Conservation (phyloP, 2,888 invertebrate genomes). For the Timandra comae region DNA sequence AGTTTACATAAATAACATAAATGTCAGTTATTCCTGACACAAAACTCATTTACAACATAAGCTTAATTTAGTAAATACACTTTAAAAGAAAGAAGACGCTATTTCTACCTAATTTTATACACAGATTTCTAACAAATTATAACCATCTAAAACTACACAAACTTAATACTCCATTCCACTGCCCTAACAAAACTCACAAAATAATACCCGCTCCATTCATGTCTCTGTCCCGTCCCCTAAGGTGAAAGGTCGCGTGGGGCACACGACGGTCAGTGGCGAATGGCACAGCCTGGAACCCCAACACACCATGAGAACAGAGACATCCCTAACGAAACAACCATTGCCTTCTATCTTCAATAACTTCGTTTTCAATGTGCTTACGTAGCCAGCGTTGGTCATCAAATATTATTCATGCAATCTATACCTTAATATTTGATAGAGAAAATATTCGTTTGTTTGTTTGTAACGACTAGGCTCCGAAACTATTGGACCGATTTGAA, state of each 20-base stretch:
- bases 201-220: slow-evolving; percentile 36
- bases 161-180: no score
- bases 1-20: no score
- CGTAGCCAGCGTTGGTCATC: slow-evolving; percentile 15
- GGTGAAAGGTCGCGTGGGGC: slow-evolving; percentile 70
- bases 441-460: background rate
- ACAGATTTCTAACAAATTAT: no score
- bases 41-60: no score
- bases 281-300: slow-evolving; percentile 62
- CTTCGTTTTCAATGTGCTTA: background rate
- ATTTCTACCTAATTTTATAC: no score
- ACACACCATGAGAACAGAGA: slow-evolving; percentile 22
- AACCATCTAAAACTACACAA: no score
- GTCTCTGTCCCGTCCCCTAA: slow-evolving; percentile 48
- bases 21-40: no score
- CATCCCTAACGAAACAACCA: slow-evolving; percentile 12
- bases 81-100: no score
- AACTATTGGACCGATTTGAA: no score
- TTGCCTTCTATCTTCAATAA: slow-evolving; percentile 4
- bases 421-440: slow-evolving; percentile 6
- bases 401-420: slow-evolving; percentile 7
- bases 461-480: no score
- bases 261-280: slow-evolving; percentile 67
- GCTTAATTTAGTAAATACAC: no score
- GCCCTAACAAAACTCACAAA: no score